Base-by-base conservation (phyloP, 2,797 vertebrate species). In the Nannoperca australis region DNA sequence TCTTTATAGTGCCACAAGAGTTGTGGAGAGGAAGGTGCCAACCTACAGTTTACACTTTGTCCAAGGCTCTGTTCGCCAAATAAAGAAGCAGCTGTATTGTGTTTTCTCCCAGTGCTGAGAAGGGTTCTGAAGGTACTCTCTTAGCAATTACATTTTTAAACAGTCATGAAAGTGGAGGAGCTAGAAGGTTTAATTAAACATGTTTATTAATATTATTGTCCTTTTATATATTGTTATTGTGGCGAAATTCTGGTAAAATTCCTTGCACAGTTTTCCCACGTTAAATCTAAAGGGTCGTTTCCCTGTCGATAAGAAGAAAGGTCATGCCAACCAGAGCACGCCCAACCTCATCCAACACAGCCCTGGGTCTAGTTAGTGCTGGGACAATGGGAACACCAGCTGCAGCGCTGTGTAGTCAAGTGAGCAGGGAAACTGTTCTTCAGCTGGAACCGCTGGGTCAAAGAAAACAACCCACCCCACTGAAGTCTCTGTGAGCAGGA, bases 11-110 rank as follows among this genome's bases (percentile, higher is more conserved):
- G 79, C 73, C 78, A 83, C 73, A 75, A 81, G 77, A 77, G 78
- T 71, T 85, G 74, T 73, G 73, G 47, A 81, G 87, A 83, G 80
- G 84, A 90, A 90, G 85, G 85, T 93, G 91, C 93, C 93, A 93
- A 73, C 82, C 64, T 82, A 88, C 78, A 84, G 89, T 91, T 92
- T 89, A 88, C 89, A 79, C 76, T 82, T n/a, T 79, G 70, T 87
- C 81, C 76, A 53, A 87, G 77, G 77, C 60, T 66, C 70, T 84
- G 79, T 82, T 92, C 84, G 81, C 93, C 92, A 93, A 94, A 95
- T 93, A 94, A 94, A 92, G 93, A 94, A 92, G 80, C 84, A 87
- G 91, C 90, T 92, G 90, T 91, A 90, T 90, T 75, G 58, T 81
- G 85, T 90, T 90, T 92, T 88, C 87, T 74, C 49, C 10, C 9